Base-by-base conservation (phyloP, 2,113 vertebrate species). In the Peromyscus polionotus region DNA sequence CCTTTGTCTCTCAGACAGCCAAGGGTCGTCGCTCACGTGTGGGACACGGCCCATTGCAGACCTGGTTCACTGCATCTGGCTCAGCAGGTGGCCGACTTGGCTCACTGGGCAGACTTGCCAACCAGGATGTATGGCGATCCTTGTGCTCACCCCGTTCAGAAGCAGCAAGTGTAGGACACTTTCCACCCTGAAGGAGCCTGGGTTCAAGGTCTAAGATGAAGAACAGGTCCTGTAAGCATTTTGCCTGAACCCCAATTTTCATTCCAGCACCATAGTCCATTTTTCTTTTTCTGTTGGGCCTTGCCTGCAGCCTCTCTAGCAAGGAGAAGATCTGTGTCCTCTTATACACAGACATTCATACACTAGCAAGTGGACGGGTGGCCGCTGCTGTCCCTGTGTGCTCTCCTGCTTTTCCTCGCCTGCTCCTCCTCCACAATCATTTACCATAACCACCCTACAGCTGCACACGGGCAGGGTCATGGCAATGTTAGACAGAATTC, bases 381-480 rank as follows among this genome's bases (percentile, higher is more conserved):
- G 39, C n/a, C 81, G 51, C n/a, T 42, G 63, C 17, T 3, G 39
- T 11, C 20, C 77, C 36, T 6, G 7, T n/a, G 33, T 42, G 1
- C 51, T 81, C 0, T 0, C 11, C 51, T 16, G 22, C 4, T 3
- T 57, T 59, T n/a, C 1, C 59, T 76, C 0, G 0, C 11, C 51
- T 16, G 22, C 3, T 20, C 19, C 14, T 20, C 54, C 63, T 45
- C 31, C 54, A 70, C 61, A 42, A 70, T 51, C 57, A 12, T 61
- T 72, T 83, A 65, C 26, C 11, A 67, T 31, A 65, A n/a, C 7
- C n/a, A 16, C 39, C 36, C 54, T 28, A 16, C 2, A 61, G 7
- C 57, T 63, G 22, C 20, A 31, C 28, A 7, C 36, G 1, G 42
- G 19, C 57, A 2, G 31, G 16, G 31, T 24, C 36, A 42, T 26